A percentile compares a stretch with the other conserved stretches of the same genome.
Conservation (phyloP, 2,888 invertebrate species). For the Stomorhina lunata region DNA sequence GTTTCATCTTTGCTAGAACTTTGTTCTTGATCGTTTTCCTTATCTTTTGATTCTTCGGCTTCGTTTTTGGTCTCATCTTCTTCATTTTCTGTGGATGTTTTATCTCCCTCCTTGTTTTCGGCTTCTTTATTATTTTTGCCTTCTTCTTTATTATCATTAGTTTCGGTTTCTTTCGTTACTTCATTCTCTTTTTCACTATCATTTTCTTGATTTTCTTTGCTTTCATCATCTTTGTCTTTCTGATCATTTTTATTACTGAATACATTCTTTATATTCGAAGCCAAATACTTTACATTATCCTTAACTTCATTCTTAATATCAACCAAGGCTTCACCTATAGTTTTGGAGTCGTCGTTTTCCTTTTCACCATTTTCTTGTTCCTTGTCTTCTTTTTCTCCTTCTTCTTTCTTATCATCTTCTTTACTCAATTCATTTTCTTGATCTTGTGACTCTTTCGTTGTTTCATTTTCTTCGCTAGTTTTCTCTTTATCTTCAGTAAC, state of each 20-base stretch:
- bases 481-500: slow-evolving; percentile 43
- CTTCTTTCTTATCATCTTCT: slow-evolving; percentile 50
- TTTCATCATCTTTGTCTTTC: background rate
- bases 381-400: slow-evolving; percentile 53
- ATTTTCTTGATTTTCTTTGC: slow-evolving; percentile 56
- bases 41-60: background rate
- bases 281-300: slow-evolving; percentile 48
- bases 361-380: background rate
- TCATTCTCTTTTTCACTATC: slow-evolving; percentile 24
- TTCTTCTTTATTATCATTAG: slow-evolving; percentile 40
- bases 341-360: slow-evolving; percentile 39
- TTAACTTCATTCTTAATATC: slow-evolving; percentile 48
- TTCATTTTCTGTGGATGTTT: background rate
- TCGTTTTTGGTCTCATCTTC: background rate
- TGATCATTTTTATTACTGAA: slow-evolving; percentile 44
- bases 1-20: background rate
- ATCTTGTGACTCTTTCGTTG: slow-evolving; percentile 61
- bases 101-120: background rate
- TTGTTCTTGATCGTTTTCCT: slow-evolving; percentile 6
- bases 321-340: slow-evolving; percentile 55
- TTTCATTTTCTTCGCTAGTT: slow-evolving; percentile 26
- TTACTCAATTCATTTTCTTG: slow-evolving; percentile 55
- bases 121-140: slow-evolving; percentile 50
- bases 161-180: slow-evolving; percentile 28
- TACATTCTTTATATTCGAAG: slow-evolving; percentile 52